Evolutionary conservation across 2,113 vertebrate genomes (phyloP).

Genomic region (human): GRCh38 chr15:101566001-101566500

Average conservation of each 20-base stretch:
- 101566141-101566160: background rate
- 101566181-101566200: background rate
- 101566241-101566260: background rate
- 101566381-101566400: background rate
- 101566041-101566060: background rate
- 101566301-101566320: background rate
- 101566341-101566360: background rate
- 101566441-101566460: background rate
- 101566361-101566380: conserved; percentile 2
- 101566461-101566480: background rate
- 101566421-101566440: background rate
- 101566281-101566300: background rate
- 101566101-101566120: too few species aligned
- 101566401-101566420: background rate
- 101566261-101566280: background rate
- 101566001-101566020: background rate
- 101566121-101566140: too few species aligned
- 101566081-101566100: too few species aligned
- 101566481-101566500: background rate
- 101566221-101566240: background rate
- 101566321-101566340: background rate
- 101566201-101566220: background rate
- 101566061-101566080: background rate
- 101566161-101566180: background rate
- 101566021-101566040: background rate